Evolutionary conservation across 2,797 vertebrate species (phyloP).

Genomic region (Intellagama lesueurii): DNA sequence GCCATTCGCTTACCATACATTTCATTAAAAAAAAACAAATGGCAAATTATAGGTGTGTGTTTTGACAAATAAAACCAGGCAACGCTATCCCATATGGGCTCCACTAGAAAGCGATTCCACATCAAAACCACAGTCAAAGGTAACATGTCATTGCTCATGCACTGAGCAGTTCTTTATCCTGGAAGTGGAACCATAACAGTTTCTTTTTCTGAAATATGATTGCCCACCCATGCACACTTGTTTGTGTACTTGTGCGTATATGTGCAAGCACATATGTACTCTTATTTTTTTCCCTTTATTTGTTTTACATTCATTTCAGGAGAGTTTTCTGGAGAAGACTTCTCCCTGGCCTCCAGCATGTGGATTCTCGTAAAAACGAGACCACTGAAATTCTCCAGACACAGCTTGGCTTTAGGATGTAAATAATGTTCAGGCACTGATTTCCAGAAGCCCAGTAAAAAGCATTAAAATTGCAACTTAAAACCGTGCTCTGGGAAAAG

Average conservation of each 20-base stretch:
- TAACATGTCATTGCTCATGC: constrained; percentile 2
- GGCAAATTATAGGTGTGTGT: constrained; percentile 55
- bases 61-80: constrained; percentile 40
- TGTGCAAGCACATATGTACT: too few relatives aligned
- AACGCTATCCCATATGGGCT: background rate
- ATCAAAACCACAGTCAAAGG: constrained; percentile 33
- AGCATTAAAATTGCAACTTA: constrained; percentile 55
- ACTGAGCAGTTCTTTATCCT: constrained; percentile 29
- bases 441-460: constrained; percentile 66
- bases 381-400: constrained; percentile 66
- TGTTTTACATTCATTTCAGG: constrained; percentile 26
- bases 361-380: constrained; percentile 57
- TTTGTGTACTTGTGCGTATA: background rate
- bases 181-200: constrained; percentile 31
- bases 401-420: constrained; percentile 54
- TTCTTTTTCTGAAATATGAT: constrained; percentile 18
- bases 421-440: constrained; percentile 62
- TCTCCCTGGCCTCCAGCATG: constrained; percentile 29
- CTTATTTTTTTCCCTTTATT: too few relatives aligned
- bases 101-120: constrained; percentile 26
- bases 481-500: constrained; percentile 2
- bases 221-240: background rate
- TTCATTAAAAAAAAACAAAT: constrained; percentile 44
- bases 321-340: constrained; percentile 45
- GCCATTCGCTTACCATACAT: constrained; percentile 37